phyloP scores from a whole-genome alignment of 2,113 vertebrate genomes.

The Peromyscus maniculatus region DNA sequence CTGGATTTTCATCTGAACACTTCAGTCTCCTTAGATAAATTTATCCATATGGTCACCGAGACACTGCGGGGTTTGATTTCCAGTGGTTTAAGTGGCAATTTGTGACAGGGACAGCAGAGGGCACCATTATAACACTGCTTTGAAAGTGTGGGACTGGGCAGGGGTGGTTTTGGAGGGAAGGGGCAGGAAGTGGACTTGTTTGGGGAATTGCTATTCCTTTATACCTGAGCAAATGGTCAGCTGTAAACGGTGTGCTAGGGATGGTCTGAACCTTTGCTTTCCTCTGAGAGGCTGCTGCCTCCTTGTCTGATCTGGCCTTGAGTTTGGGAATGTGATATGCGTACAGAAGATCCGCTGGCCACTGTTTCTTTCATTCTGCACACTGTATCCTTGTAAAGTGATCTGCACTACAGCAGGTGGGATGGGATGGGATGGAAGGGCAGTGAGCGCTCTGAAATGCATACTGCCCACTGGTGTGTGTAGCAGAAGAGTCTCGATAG shows the following conservation, averaged over 20 bases:
- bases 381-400: conserved; percentile 70
- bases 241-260: neutral
- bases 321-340: conserved; percentile 69
- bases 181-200: neutral
- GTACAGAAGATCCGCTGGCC: conserved; percentile 64
- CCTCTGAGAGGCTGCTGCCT: neutral
- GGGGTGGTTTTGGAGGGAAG: conserved; percentile 1
- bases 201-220: neutral
- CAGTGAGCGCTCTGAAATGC: conserved; percentile 61
- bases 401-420: conserved; percentile 75
- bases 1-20: conserved; percentile 12
- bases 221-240: conserved; percentile 10
- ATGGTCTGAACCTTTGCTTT: neutral
- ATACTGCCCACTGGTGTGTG: neutral
- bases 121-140: conserved; percentile 62
- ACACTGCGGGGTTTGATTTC: conserved; percentile 39
- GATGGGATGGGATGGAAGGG: conserved; percentile 45
- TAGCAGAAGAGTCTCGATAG: neutral
- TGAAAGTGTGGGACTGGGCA: neutral
- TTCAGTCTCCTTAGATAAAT: conserved; percentile 45
- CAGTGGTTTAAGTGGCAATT: conserved; percentile 14
- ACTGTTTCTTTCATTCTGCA: conserved; percentile 70
- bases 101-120: conserved; percentile 70
- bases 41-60: neutral
- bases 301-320: conserved; percentile 17